Percentiles rank a stretch among this genome's conserved stretches.
Conservation (phyloP, 2,888 invertebrate species). For the Pterostichus niger region DNA sequence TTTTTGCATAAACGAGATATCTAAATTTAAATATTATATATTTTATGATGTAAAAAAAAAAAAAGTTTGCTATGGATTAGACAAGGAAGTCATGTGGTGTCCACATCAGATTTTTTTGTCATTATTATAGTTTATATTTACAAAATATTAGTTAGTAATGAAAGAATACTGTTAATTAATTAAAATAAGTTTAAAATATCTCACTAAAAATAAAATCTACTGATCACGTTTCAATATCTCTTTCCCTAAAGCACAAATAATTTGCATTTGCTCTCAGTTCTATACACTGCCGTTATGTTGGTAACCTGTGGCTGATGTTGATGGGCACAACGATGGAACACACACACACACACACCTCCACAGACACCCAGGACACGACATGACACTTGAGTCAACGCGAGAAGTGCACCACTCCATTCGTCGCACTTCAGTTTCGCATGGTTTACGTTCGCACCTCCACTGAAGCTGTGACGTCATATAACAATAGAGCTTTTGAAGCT, state of each 20-base stretch:
- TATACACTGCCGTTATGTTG: constrained; percentile 15
- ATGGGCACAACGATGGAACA: neutral
- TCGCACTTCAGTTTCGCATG: constrained; percentile 5
- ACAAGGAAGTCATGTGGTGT: too few species aligned
- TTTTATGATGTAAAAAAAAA: too few species aligned
- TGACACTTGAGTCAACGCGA: constrained; percentile 31
- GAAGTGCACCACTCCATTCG: constrained; percentile 38
- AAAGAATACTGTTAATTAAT: neutral
- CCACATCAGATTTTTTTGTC: too few species aligned
- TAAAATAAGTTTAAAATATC: neutral
- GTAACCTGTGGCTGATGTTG: constrained; percentile 57
- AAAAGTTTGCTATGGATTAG: too few species aligned
- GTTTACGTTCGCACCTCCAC: constrained; percentile 29
- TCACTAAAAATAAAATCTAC: neutral
- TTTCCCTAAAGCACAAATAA: neutral
- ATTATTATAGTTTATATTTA: too few species aligned
- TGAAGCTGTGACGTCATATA: constrained; percentile 16
- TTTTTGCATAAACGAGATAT: too few species aligned
- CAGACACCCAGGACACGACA: constrained; percentile 10
- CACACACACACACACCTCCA: neutral
- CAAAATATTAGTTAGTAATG: too few species aligned
- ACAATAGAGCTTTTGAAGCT: constrained; percentile 22
- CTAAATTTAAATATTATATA: too few species aligned
- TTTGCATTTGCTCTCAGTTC: neutral
- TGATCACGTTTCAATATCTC: neutral